phyloP scores from a whole-genome alignment of 2,113 vertebrate genomes.

The Malurus elegans region DNA sequence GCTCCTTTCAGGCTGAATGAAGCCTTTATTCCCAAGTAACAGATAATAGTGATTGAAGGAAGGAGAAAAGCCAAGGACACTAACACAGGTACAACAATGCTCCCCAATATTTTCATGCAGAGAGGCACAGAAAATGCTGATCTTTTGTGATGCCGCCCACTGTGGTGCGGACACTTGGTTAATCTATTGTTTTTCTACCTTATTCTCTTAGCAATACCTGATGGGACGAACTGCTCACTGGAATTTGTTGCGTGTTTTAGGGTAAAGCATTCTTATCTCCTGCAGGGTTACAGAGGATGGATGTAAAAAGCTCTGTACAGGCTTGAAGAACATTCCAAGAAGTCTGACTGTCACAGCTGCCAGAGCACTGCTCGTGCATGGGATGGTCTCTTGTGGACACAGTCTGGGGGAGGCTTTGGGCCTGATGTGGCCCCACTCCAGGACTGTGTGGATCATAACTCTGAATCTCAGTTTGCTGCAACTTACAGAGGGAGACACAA shows the following conservation, averaged over 20 bases:
- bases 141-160: background rate
- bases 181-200: background rate
- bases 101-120: background rate
- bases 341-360: background rate
- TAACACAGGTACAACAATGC: background rate
- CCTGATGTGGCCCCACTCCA: background rate
- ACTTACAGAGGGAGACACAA: background rate
- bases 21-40: background rate
- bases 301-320: fast-evolving
- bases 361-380: background rate
- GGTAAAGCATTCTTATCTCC: background rate
- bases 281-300: background rate
- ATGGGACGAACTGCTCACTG: background rate
- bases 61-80: constrained; percentile 25
- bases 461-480: background rate
- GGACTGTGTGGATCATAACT: fast-evolving
- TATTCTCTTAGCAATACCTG: background rate
- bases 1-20: background rate
- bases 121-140: background rate
- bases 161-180: background rate
- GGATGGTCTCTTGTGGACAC: background rate
- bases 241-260: background rate
- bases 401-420: background rate
- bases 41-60: background rate
- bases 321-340: background rate